phyloP scores from a whole-genome alignment of 2,888 invertebrate genomes.

The Drosophila anceps region DNA sequence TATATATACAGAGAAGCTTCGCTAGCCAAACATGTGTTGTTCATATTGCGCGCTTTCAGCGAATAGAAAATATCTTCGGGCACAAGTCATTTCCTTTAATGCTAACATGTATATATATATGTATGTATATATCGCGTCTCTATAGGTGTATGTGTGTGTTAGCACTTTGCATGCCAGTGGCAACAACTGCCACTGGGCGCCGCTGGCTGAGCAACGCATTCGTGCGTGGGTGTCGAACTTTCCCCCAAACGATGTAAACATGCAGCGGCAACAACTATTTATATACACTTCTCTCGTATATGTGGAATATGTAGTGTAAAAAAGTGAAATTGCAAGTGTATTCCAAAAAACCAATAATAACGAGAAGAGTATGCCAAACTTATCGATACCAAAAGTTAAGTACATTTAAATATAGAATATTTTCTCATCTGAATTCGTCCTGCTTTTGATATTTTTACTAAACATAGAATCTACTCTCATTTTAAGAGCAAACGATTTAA shows the following conservation, averaged over 20 bases:
- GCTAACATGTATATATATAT: slow-evolving; percentile 1
- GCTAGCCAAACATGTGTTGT: slow-evolving; percentile 54
- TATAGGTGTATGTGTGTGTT: not conserved
- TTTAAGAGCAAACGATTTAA: not conserved
- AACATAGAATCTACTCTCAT: not conserved
- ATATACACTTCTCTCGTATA: slow-evolving; percentile 5
- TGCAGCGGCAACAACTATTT: slow-evolving; percentile 59
- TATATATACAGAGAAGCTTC: slow-evolving; percentile 30
- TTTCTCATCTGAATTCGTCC: not conserved
- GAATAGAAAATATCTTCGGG: slow-evolving; percentile 41
- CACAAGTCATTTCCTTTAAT: slow-evolving; percentile 25
- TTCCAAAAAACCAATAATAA: not conserved
- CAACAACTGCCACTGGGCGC: slow-evolving; percentile 25
- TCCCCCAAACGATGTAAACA: slow-evolving; percentile 59
- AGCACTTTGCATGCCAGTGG: slow-evolving; percentile 46
- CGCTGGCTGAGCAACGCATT: slow-evolving; percentile 70
- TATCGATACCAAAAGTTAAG: not conserved
- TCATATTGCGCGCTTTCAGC: slow-evolving; percentile 59
- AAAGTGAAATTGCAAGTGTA: not conserved
- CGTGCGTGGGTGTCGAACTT: slow-evolving; percentile 76
- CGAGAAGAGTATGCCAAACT: not conserved
- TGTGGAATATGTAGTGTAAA: not conserved
- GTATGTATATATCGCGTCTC: not conserved
- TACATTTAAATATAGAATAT: not conserved
- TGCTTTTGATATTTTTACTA: not conserved